phyloP scores from a whole-genome alignment of 2,888 invertebrate genomes.

The Euplagia quadripunctaria region DNA sequence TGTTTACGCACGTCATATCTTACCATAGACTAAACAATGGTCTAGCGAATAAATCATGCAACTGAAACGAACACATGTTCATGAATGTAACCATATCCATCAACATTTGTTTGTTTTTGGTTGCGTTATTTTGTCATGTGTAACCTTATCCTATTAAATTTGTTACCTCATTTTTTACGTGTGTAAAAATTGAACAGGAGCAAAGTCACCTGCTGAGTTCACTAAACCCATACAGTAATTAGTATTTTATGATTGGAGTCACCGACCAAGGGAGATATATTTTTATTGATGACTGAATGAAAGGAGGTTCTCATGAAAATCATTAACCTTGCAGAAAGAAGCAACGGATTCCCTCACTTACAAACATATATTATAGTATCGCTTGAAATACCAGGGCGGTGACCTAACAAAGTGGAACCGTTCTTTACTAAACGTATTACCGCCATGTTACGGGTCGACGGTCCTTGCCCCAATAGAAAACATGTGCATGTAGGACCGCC shows the following conservation, averaged over 20 bases:
- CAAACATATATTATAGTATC: neutral
- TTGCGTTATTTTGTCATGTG: constrained; percentile 14
- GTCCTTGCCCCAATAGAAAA: neutral
- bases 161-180: neutral
- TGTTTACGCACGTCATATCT: constrained; percentile 39
- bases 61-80: neutral
- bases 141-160: neutral
- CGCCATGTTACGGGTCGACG: neutral
- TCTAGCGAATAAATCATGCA: neutral
- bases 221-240: too few relatives aligned
- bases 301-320: neutral
- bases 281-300: neutral
- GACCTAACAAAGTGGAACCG: neutral
- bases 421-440: neutral
- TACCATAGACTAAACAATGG: constrained; percentile 54
- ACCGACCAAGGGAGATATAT: too few relatives aligned
- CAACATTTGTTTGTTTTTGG: constrained; percentile 16
- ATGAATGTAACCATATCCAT: neutral
- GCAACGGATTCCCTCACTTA: neutral
- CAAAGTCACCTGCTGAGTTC: too few relatives aligned
- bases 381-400: neutral
- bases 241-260: too few relatives aligned
- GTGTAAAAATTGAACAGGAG: too few relatives aligned
- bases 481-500: neutral
- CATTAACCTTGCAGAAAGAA: neutral